Percentiles rank a stretch among this genome's conserved stretches.
phyloP scores from a whole-genome alignment of 2,888 invertebrate species.

The Eudasyphora cyanicolor region DNA sequence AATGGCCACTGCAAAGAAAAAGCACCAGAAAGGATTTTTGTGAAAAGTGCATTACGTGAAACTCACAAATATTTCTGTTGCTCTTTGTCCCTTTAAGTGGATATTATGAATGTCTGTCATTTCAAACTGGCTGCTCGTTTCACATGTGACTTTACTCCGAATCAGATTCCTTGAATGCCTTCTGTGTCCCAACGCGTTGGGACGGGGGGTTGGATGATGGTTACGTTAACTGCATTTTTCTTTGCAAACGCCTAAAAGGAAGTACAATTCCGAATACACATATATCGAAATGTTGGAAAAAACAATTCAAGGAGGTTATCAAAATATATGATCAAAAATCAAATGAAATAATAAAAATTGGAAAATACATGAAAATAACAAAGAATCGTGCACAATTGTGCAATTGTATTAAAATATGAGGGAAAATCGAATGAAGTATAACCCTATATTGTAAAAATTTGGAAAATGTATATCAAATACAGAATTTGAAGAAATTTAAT shows the following conservation, averaged over 20 bases:
- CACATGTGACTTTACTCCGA: constrained; percentile 34
- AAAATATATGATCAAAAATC: neutral
- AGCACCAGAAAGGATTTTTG: constrained; percentile 48
- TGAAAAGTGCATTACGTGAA: constrained; percentile 77
- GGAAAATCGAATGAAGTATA: no score
- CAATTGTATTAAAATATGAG: no score
- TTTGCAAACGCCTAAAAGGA: constrained; percentile 11
- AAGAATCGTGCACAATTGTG: no score
- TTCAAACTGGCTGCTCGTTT: constrained; percentile 49
- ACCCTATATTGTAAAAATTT: no score
- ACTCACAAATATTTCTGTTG: constrained; percentile 75
- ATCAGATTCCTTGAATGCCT: constrained; percentile 39
- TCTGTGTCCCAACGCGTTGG: neutral
- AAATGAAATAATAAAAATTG: no score
- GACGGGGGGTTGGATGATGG: neutral
- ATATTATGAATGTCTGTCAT: constrained; percentile 48
- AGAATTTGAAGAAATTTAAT: no score
- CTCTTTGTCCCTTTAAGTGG: constrained; percentile 37
- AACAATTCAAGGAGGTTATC: neutral
- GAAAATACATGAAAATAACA: no score
- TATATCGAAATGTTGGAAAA: constrained; percentile 13
- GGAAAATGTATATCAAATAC: no score
- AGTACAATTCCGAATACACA: no score
- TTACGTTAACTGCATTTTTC: neutral
- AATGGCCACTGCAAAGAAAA: constrained; percentile 69